phyloP scores from a whole-genome alignment of 2,888 invertebrate species.

The Andrena trimmerana region DNA sequence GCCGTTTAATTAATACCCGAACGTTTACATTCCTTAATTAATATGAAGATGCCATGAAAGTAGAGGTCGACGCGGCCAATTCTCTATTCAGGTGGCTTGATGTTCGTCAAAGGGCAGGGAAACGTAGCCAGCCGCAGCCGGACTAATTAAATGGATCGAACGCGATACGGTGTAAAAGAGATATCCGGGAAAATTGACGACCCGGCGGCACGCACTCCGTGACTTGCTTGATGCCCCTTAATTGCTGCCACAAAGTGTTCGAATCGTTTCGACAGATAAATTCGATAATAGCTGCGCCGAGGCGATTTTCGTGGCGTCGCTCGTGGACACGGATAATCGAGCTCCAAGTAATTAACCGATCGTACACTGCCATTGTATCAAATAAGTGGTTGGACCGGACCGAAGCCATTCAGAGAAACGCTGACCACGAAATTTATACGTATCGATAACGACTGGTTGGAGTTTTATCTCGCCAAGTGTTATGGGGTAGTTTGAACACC shows the following conservation, averaged over 20 bases:
- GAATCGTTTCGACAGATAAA: conserved; percentile 41
- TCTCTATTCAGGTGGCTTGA: conserved; percentile 17
- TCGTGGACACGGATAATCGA: conserved; percentile 46
- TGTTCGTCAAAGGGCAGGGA: conserved; percentile 22
- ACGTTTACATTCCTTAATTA: conserved; percentile 37
- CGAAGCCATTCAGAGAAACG: conserved; percentile 19
- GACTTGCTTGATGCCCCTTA: conserved; percentile 22
- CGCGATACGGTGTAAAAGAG: background rate
- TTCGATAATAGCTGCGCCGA: conserved; percentile 28
- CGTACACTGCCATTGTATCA: conserved; percentile 50
- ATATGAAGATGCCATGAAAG: conserved; percentile 15
- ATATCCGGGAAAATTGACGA: conserved; percentile 16
- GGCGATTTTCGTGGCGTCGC: conserved; percentile 37
- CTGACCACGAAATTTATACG: conserved; percentile 51
- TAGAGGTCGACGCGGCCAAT: conserved; percentile 16
- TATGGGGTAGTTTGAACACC: too few species aligned
- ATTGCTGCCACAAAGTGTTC: conserved; percentile 29
- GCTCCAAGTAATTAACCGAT: conserved; percentile 58
- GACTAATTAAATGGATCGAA: conserved; percentile 37
- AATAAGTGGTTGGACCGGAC: conserved; percentile 41
- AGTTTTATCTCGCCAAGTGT: conserved; percentile 18
- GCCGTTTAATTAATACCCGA: conserved; percentile 42
- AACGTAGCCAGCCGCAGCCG: background rate
- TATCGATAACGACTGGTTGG: conserved; percentile 49
- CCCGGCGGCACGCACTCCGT: background rate